These are phyloP conservation scores for Helicolenus hilgendorfi DNA, from an alignment of 2,797 vertebrate genomes.

Conservation along the genomic window DNA sequence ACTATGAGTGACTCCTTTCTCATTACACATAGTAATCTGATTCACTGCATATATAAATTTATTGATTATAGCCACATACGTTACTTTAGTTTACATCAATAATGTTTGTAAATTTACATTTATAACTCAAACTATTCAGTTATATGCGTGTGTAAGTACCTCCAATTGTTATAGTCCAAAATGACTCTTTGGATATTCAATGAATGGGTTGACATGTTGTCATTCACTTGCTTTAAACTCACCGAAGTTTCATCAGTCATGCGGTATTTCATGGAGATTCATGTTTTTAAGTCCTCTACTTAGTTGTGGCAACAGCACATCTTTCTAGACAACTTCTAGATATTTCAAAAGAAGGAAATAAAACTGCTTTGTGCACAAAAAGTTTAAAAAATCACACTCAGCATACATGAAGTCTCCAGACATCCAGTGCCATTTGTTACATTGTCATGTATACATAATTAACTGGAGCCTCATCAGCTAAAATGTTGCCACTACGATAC, in stretches of 20 bases:
- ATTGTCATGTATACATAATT: neutral
- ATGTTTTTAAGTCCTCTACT: too few species aligned
- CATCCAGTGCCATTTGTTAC: neutral
- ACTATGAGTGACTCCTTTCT: too few species aligned
- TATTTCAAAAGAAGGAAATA: neutral
- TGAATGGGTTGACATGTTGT: too few species aligned
- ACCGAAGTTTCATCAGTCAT: too few species aligned
- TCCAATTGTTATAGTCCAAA: neutral
- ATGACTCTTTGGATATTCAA: too few species aligned
- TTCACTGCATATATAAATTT: too few species aligned
- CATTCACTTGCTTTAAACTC: too few species aligned
- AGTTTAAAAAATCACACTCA: neutral
- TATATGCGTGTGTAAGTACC: neutral
- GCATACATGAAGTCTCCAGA: neutral
- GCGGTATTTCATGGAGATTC: too few species aligned
- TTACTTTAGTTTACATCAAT: neutral
- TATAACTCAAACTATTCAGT: neutral
- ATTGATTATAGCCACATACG: too few species aligned
- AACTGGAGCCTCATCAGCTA: neutral
- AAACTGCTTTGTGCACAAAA: neutral
- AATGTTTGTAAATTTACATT: neutral
- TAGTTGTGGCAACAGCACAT: too few species aligned
- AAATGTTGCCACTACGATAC: neutral
- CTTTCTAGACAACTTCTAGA: neutral
- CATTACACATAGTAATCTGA: too few species aligned